Evolutionary conservation across 2,888 invertebrate genomes (phyloP).

Genomic region (Cheilosia impressa): DNA sequence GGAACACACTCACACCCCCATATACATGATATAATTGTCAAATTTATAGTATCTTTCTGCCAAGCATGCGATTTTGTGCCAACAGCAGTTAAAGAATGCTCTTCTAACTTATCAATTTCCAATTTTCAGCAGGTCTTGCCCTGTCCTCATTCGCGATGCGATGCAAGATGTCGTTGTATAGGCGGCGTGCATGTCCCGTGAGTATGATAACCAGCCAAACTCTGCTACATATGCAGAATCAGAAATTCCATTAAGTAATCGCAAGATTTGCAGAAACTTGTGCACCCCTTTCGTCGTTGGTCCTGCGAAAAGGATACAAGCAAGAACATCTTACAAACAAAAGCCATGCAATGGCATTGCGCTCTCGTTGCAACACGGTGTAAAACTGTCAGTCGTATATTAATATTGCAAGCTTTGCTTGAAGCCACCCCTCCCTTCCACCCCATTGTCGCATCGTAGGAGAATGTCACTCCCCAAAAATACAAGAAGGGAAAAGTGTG

Average conservation of each 20-base stretch:
- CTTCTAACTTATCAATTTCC: conserved; percentile 49
- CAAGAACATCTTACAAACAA: not conserved
- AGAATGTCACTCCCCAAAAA: no score
- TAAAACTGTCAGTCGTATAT: conserved; percentile 59
- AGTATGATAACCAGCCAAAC: conserved; percentile 15
- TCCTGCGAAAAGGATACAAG: conserved; percentile 25
- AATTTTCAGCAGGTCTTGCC: conserved; percentile 19
- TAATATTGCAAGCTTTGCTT: conserved; percentile 56
- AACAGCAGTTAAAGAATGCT: conserved; percentile 29
- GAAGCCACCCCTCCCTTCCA: not conserved
- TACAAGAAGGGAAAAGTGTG: no score
- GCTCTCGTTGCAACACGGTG: conserved; percentile 1
- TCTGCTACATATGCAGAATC: conserved; percentile 55
- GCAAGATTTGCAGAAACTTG: conserved; percentile 60
- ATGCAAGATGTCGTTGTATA: conserved; percentile 28
- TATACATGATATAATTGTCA: conserved; percentile 29
- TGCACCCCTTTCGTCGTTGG: conserved; percentile 6
- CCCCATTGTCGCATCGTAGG: no score
- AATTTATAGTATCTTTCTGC: conserved; percentile 25
- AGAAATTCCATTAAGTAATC: conserved; percentile 64
- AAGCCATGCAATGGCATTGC: conserved; percentile 9
- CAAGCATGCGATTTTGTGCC: conserved; percentile 24
- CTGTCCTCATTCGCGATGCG: not conserved
- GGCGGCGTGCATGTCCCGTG: not conserved
- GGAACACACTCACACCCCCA: no score